These are phyloP conservation scores for Entomyzon cyanotis DNA, from an alignment of 2,113 vertebrate species.

Conservation along the genomic window DNA sequence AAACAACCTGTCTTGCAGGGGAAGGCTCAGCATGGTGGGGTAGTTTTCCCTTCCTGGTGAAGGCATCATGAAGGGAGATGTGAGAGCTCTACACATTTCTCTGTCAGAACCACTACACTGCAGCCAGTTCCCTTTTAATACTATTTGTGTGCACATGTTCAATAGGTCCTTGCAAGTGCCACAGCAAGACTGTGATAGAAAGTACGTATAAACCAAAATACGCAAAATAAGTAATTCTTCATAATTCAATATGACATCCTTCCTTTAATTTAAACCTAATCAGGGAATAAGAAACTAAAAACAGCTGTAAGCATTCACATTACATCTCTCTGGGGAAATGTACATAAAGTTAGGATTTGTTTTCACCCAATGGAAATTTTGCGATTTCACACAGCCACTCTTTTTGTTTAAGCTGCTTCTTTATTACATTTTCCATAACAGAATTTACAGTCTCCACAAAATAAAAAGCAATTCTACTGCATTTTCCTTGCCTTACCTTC, in stretches of 20 bases:
- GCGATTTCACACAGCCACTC: slow-evolving; percentile 24
- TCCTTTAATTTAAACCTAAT: slow-evolving; percentile 68
- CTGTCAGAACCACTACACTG: neutral
- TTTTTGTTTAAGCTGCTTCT: slow-evolving; percentile 51
- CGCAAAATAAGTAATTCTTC: slow-evolving; percentile 31
- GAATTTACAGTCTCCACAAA: slow-evolving; percentile 52
- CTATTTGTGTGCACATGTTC: neutral
- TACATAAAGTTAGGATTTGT: slow-evolving; percentile 66
- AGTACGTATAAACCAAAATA: slow-evolving; percentile 11
- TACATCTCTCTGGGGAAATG: slow-evolving; percentile 46
- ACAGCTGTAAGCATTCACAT: slow-evolving; percentile 63
- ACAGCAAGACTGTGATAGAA: neutral
- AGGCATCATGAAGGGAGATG: neutral
- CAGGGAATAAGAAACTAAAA: slow-evolving; percentile 69
- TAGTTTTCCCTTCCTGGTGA: neutral
- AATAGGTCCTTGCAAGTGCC: neutral
- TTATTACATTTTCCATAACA: slow-evolving; percentile 59
- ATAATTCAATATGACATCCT: slow-evolving; percentile 62
- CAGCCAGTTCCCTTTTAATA: neutral
- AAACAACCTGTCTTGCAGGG: too few species aligned
- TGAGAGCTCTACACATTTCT: neutral
- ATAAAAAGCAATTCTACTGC: slow-evolving; percentile 22
- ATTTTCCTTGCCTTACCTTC: slow-evolving; percentile 10
- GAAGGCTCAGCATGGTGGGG: accelerated
- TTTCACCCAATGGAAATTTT: slow-evolving; percentile 63